Evolutionary conservation across 2,797 vertebrate species (phyloP), one percentile per base, ranked within the genome.

Genomic region (Pipistrellus pygmaeus): DNA sequence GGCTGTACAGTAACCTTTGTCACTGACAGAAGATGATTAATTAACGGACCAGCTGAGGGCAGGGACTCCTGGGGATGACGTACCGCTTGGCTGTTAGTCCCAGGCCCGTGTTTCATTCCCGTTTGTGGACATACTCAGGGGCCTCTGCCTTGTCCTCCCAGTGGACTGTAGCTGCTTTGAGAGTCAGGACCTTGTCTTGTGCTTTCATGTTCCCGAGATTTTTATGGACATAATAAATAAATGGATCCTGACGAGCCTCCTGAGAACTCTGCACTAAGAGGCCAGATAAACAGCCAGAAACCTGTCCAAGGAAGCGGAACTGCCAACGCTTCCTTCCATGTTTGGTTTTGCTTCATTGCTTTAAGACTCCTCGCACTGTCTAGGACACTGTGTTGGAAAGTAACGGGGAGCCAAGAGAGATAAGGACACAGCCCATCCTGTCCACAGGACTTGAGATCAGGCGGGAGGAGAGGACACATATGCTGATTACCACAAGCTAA

Each of bases 61-160:
- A 82, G 64, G 27, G 27, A 23, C 30, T 1, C 66, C 66, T 55
- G 41, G 57, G 48, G 17, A 53, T 30, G 21, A 66, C 4, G 53
- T 17, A 23, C 91, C n/a, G 2, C 62, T 69, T 85, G 83, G 86
- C 62, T 68, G 0, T 90, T 81, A 88, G 69, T 95, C 89, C 66
- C 9, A 41, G 76, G 46, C 71, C 76, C 25, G 11, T 44, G n/a
- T 77, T 78, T 96, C n/a, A 3, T 86, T 94, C 93, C 77, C 91
- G 30, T 75, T 60, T 41, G 46, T 86, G 46, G 75, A 64, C 73
- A 32, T 60, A n/a, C 91, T 53, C 53, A 51, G 11, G 30, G 55
- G 62, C 48, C 68, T 88, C 23, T 20, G 41, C 76, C 69, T 72
- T 4, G 2, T 41, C 57, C 57, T 27, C 64, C 38, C 51, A n/a